These are phyloP conservation scores for Paramormyrops kingsleyae DNA, from an alignment of 2,113 vertebrate genomes.

Conservation along the genomic window DNA sequence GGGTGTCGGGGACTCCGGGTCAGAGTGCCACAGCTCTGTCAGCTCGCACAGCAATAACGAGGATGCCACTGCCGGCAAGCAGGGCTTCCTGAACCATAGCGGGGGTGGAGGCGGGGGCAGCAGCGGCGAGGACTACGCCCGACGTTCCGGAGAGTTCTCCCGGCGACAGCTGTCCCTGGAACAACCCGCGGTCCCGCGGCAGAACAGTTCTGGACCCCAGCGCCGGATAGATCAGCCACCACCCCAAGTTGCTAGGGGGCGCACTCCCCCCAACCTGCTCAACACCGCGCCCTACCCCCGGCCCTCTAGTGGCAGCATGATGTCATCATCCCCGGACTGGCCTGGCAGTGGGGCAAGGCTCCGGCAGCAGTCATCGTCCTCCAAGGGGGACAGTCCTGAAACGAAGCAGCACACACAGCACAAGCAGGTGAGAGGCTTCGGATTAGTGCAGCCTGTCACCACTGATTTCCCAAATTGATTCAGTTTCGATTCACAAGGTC, in stretches of 20 bases:
- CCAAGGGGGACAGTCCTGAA: constrained; percentile 92
- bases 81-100: constrained; percentile 61
- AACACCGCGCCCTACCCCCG: constrained; percentile 77
- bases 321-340: constrained; percentile 86
- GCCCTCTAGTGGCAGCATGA: constrained; percentile 79
- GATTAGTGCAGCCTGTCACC: neutral
- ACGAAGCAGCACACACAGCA: constrained; percentile 82
- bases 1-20: constrained; percentile 82
- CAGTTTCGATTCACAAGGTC: neutral
- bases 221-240: constrained; percentile 89
- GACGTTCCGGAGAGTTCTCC: constrained; percentile 79
- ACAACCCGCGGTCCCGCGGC: constrained; percentile 74
- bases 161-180: constrained; percentile 80
- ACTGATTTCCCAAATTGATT: neutral
- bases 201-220: constrained; percentile 90
- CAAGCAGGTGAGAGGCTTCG: constrained; percentile 74
- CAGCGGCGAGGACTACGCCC: constrained; percentile 74
- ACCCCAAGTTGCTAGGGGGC: constrained; percentile 64
- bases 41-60: constrained; percentile 98
- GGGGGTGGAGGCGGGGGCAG: constrained; percentile 46
- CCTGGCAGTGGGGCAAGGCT: constrained; percentile 75
- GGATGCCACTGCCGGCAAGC: constrained; percentile 66
- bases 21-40: constrained; percentile 94
- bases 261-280: constrained; percentile 79
- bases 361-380: constrained; percentile 89